These are phyloP conservation scores for Papilio aristodemus DNA, from an alignment of 1,140 invertebrate genomes.

Conservation along the genomic window DNA sequence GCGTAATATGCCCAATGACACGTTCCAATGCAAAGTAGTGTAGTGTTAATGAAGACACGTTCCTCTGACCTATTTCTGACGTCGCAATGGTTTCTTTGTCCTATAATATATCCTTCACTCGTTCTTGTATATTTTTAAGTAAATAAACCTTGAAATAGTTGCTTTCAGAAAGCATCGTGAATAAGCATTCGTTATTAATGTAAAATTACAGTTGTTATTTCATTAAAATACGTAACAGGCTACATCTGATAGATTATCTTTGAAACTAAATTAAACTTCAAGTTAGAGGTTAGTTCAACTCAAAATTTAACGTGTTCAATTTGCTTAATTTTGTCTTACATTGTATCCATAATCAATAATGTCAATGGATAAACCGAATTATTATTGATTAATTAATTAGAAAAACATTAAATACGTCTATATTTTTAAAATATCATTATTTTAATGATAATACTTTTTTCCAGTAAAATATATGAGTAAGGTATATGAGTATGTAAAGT, in stretches of 20 bases:
- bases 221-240: not conserved
- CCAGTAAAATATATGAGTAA: too few relatives aligned
- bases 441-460: too few relatives aligned
- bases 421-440: too few relatives aligned
- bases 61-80: not conserved
- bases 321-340: not conserved
- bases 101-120: conserved; percentile 13
- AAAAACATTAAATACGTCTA: too few relatives aligned
- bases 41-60: not conserved
- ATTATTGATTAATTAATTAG: too few relatives aligned
- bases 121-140: conserved; percentile 4
- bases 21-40: conserved; percentile 3
- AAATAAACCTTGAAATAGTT: conserved; percentile 2
- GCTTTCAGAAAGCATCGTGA: not conserved
- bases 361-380: not conserved
- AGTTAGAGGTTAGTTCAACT: too few relatives aligned
- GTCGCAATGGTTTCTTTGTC: conserved; percentile 2
- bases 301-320: not conserved
- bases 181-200: not conserved
- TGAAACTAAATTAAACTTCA: too few relatives aligned
- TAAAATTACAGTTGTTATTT: not conserved
- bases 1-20: not conserved
- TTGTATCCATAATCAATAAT: not conserved
- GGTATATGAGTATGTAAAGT: too few relatives aligned
- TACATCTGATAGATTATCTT: too few relatives aligned